Percentiles rank a stretch among this genome's conserved stretches.
Evolutionary conservation across 2,113 vertebrate species (phyloP).

Genomic region (Dipodomys stephensi): DNA sequence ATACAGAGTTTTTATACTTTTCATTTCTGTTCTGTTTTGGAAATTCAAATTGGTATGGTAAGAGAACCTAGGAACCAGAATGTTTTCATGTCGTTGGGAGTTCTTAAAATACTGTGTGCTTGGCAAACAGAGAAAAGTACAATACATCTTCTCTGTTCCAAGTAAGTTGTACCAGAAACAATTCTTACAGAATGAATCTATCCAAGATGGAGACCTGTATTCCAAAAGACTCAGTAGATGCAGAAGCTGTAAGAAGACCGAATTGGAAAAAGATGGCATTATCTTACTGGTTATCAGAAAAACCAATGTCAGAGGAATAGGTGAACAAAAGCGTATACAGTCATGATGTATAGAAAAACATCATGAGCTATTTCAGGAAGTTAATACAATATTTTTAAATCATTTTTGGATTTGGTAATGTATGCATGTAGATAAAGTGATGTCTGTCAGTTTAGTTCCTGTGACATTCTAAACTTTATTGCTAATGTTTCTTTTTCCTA

Average conservation of each 20-base stretch:
- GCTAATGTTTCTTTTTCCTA: background rate
- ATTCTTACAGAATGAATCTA: background rate
- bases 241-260: conserved; percentile 5
- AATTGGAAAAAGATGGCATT: background rate
- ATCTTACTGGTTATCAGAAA: background rate
- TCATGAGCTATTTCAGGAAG: background rate
- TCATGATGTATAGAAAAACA: background rate
- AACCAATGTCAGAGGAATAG: background rate
- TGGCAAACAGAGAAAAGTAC: background rate
- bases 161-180: conserved; percentile 17
- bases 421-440: no score
- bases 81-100: background rate
- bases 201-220: background rate
- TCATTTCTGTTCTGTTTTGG: background rate
- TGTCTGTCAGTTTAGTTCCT: background rate
- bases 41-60: conserved; percentile 5
- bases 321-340: background rate
- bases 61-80: background rate
- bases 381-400: background rate
- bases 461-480: conserved; percentile 4
- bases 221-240: background rate
- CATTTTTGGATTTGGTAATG: background rate
- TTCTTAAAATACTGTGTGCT: background rate
- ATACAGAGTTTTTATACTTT: background rate
- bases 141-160: conserved; percentile 37